phyloP scores from a whole-genome alignment of 2,113 vertebrate species.

The Micromys minutus region DNA sequence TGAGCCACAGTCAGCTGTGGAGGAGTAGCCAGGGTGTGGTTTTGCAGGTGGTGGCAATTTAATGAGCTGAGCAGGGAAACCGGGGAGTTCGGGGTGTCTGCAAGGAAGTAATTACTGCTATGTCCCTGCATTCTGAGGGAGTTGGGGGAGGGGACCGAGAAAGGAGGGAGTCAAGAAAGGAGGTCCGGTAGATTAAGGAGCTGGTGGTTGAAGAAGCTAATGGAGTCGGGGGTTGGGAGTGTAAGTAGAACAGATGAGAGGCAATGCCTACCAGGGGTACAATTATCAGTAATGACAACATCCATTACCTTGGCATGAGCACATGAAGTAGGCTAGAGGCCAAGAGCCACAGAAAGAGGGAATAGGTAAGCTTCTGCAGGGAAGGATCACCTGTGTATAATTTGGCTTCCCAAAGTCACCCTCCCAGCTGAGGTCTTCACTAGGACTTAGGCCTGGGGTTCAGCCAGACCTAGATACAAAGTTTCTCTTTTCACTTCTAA shows the following conservation, averaged over 20 bases:
- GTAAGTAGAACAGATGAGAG: neutral
- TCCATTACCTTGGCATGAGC: slow-evolving; percentile 8
- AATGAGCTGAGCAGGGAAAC: neutral
- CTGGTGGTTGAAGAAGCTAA: neutral
- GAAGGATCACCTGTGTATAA: neutral
- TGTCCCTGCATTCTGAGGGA: neutral
- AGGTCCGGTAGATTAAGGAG: neutral
- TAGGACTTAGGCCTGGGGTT: neutral
- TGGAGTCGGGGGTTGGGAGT: neutral
- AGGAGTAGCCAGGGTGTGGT: slow-evolving; percentile 57
- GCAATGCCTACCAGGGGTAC: neutral
- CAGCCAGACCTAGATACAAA: neutral
- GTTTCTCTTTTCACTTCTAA: neutral
- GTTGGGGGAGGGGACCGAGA: neutral
- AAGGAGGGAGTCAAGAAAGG: neutral
- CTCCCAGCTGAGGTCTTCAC: neutral
- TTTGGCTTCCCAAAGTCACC: neutral
- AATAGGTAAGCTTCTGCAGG: neutral
- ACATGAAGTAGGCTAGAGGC: slow-evolving; percentile 14
- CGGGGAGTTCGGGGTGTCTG: slow-evolving; percentile 14
- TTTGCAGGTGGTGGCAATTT: slow-evolving; percentile 44
- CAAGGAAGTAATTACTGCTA: slow-evolving; percentile 27
- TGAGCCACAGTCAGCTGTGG: neutral
- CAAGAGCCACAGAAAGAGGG: neutral
- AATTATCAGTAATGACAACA: slow-evolving; percentile 49